Percentiles rank a stretch among this genome's conserved stretches.
These are phyloP conservation scores for Hirtodrosophila trivittata DNA, from an alignment of 2,888 invertebrate genomes.

Conservation along the genomic window DNA sequence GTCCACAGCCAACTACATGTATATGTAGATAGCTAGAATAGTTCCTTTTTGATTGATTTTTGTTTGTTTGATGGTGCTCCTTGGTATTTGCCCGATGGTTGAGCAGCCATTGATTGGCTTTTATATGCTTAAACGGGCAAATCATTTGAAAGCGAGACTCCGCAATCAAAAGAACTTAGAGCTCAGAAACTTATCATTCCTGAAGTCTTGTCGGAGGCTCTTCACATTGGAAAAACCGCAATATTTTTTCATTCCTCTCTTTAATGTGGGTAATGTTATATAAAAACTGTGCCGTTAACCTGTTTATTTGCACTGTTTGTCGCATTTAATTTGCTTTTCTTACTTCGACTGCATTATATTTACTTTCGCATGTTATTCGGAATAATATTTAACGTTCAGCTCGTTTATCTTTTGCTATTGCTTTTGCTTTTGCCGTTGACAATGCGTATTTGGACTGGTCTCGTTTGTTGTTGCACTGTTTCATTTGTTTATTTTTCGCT, in stretches of 20 bases:
- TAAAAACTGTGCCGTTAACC: too few species aligned
- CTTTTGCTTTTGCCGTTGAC: slow-evolving; percentile 6
- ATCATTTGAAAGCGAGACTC: slow-evolving; percentile 4
- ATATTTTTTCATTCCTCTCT: too few species aligned
- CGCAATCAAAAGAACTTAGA: slow-evolving; percentile 17
- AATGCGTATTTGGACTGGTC: slow-evolving; percentile 7
- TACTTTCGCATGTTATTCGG: slow-evolving; percentile 11
- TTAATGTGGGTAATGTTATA: too few species aligned
- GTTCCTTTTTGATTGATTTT: slow-evolving; percentile 59
- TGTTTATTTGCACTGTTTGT: slow-evolving; percentile 12
- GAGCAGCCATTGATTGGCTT: slow-evolving; percentile 40
- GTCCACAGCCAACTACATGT: slow-evolving; percentile 11
- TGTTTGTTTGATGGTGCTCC: slow-evolving; percentile 44
- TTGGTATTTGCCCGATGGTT: slow-evolving; percentile 39
- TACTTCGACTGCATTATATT: slow-evolving; percentile 6
- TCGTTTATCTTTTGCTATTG: too few species aligned
- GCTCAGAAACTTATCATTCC: too few species aligned
- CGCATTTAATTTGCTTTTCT: background rate
- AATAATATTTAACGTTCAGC: slow-evolving; percentile 29
- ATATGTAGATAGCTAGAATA: slow-evolving; percentile 18
- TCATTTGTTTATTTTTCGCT: slow-evolving; percentile 39
- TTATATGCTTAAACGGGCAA: slow-evolving; percentile 29
- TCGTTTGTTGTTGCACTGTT: slow-evolving; percentile 30
- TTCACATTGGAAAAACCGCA: too few species aligned
- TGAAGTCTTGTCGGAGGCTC: too few species aligned